Base-by-base conservation (phyloP, 2,797 vertebrate species). In the Jordanella pulchra region DNA sequence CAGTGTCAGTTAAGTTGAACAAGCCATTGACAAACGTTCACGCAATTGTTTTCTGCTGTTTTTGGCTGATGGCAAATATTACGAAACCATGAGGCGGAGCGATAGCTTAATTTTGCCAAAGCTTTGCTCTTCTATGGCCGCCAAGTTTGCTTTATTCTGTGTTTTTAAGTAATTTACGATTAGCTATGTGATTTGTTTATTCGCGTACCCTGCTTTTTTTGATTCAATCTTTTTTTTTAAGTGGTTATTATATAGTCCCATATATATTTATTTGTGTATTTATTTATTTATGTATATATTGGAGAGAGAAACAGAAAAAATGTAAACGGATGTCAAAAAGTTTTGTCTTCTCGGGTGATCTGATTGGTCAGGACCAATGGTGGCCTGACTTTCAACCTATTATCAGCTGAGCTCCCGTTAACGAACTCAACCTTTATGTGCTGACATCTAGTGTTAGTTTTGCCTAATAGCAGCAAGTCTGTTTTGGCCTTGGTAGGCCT, bases 371-470 rank as follows among this genome's bases (percentile, higher is more conserved):
- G 76, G 44, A 78, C 47, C 74, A 72, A 70, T 77, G 85, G 93
- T 95, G 93, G 94, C 75, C 91, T 95, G 94, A 95, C 92, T 93
- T 81, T 85, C 86, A 81, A 84, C 84, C 87, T 80, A 89, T 83
- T 78, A 73, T 81, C 68, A 76, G 67, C 71, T 51, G 30, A 11
- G 44, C 67, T 84, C 64, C 61, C 76, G 71, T 65, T 73, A 61
- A 75, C 80, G 67, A 81, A 73, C 65, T 71, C 48, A 66, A 48
- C 44, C 76, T 79, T 44, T 23, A 69, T 80, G 76, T 87, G 84
- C 89, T 93, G 93, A 92, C 93, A 91, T 89, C 91, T 93, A 90
- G 92, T 84, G 93, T 91, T 73, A 77, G 81, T 44, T 72, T 65
- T n/a, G 71, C 12, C 78, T 42, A 77, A 76, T 73, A 72, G 42